Evolutionary conservation across 1,140 invertebrate species (phyloP), one percentile per base, ranked within the genome.

Genomic region (Drosophila paulistorum): DNA sequence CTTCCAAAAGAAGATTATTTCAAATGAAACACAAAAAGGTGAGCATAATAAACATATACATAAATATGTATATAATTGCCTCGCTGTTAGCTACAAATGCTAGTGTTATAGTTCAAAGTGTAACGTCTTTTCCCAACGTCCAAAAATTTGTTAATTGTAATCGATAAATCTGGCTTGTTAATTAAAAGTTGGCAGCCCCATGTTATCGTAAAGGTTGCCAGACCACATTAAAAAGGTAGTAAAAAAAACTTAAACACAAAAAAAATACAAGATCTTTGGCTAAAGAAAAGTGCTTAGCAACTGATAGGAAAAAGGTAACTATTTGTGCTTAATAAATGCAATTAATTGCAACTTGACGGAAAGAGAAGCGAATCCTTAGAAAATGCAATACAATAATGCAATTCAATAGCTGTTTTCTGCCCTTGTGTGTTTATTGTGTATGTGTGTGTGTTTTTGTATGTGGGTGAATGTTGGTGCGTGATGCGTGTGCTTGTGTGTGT

Each of bases 331-430:
- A 61, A 37, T 65, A 58, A 69, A 14, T 42, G 66, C 62, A 77
- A 26, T 45, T 35, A 17, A 26, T 20, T 37, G 60, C 9, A 23
- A 20, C 3, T 51, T 51, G 20, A 2, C 45, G 23, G 17, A 51
- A 51, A 11, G 45, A 23, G 45, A 20, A 51, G 17, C 45, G 45
- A 51, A 33, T 65, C 60, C 76, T 35, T 54, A 55, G 60, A 74
- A 70, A 70, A 57, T 70, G 74, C 68, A 51, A 77, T 68, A 61
- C 59, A 45, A 65, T 45, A 42, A 57, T 71, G 59, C 58, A 57
- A 74, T 69, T 65, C 69, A 76, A 76, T 77, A 70, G 70, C 74
- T 77, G 77, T 55, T 54, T 66, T 55, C 73, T 78, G 76, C 68
- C 23, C 45, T 42, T 33, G 30, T 65, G 23, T 51, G 2, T 48